These are phyloP conservation scores for Clepsis dumicolana DNA, from an alignment of 2,888 invertebrate genomes.

Conservation along the genomic window DNA sequence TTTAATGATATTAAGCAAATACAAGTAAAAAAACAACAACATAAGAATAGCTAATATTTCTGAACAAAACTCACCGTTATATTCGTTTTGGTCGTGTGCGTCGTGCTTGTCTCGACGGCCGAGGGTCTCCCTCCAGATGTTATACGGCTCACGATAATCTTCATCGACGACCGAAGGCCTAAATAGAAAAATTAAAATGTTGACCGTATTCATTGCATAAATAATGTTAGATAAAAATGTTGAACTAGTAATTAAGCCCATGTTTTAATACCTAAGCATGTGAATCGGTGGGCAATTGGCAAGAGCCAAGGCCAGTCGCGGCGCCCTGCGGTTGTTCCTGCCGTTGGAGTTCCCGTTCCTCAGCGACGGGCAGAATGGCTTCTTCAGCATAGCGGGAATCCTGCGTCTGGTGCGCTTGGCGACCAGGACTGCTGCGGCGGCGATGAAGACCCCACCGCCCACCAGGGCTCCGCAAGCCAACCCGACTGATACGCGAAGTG, in stretches of 20 bases:
- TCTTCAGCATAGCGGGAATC: constrained; percentile 79
- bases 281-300: constrained; percentile 81
- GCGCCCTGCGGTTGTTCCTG: constrained; percentile 80
- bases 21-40: background rate
- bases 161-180: constrained; percentile 82
- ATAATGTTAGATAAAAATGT: background rate
- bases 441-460: constrained; percentile 86
- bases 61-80: constrained; percentile 67
- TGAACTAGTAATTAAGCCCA: background rate
- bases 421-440: constrained; percentile 88
- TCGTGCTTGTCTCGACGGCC: constrained; percentile 77
- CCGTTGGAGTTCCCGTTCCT: constrained; percentile 66
- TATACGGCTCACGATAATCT: constrained; percentile 81
- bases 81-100: constrained; percentile 75
- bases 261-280: constrained; percentile 71
- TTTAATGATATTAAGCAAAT: too few relatives aligned
- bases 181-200: constrained; percentile 49
- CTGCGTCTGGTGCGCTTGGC: constrained; percentile 79
- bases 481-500: constrained; percentile 80
- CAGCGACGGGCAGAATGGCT: constrained; percentile 77
- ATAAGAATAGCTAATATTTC: background rate
- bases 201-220: background rate
- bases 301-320: constrained; percentile 73
- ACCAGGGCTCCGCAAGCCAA: constrained; percentile 75
- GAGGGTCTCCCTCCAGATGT: constrained; percentile 81